Evolutionary conservation across 2,797 vertebrate genomes (phyloP).

Genomic region (Chromis chromis): DNA sequence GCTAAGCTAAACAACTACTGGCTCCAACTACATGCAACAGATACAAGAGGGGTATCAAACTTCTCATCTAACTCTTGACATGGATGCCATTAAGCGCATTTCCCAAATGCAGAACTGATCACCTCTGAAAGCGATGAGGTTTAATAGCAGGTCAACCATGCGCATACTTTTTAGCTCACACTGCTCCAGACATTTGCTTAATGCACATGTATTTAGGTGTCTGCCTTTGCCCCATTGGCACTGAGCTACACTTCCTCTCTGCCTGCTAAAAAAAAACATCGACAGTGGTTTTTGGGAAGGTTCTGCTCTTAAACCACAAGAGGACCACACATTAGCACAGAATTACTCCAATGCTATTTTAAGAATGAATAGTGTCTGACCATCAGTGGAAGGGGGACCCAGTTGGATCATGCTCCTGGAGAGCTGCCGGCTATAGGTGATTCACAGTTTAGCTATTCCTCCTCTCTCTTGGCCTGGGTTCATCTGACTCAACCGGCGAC

Average conservation of each 20-base stretch:
- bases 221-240: conserved; percentile 24
- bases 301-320: conserved; percentile 48
- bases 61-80: background rate
- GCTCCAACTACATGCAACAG: too few relatives aligned
- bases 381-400: conserved; percentile 37
- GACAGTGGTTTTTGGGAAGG: conserved; percentile 50
- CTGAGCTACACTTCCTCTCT: conserved; percentile 26
- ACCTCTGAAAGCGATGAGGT: background rate
- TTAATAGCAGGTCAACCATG: background rate
- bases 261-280: conserved; percentile 28
- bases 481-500: conserved; percentile 57
- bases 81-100: background rate
- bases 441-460: conserved; percentile 64
- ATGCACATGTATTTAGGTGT: conserved; percentile 33
- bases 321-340: conserved; percentile 75
- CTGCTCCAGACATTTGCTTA: conserved; percentile 1
- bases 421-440: conserved; percentile 49
- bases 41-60: too few relatives aligned
- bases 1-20: background rate
- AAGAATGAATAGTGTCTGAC: conserved; percentile 51
- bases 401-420: conserved; percentile 54
- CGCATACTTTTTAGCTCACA: background rate
- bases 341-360: conserved; percentile 55
- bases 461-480: conserved; percentile 38
- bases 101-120: background rate